Evolutionary conservation across 2,797 vertebrate species (phyloP).

Genomic region (Apogon talboti): DNA sequence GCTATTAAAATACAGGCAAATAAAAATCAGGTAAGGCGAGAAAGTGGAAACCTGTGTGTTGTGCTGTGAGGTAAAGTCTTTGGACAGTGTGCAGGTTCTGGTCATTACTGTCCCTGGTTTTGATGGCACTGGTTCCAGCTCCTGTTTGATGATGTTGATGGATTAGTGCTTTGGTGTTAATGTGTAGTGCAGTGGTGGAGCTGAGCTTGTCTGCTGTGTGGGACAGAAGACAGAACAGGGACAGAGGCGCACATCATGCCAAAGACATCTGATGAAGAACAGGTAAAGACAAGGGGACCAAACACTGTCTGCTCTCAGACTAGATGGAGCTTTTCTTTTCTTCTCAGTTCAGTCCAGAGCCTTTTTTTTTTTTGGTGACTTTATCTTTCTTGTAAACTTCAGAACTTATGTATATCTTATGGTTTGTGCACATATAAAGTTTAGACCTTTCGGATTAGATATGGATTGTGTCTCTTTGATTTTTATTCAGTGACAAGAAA

Average conservation of each 20-base stretch:
- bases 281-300: slow-evolving; percentile 63
- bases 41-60: background rate
- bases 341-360: background rate
- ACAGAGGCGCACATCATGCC: slow-evolving; percentile 66
- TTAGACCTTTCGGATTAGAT: too few species aligned
- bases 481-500: too few species aligned
- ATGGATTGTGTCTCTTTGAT: too few species aligned
- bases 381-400: slow-evolving; percentile 12
- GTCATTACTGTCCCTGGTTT: slow-evolving; percentile 57
- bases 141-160: slow-evolving; percentile 74
- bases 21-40: too few species aligned
- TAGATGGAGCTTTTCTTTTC: background rate
- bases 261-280: slow-evolving; percentile 63
- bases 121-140: slow-evolving; percentile 54
- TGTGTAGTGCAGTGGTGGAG: slow-evolving; percentile 60
- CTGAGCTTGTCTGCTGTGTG: slow-evolving; percentile 38
- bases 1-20: too few species aligned
- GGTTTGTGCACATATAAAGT: too few species aligned
- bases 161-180: slow-evolving; percentile 70
- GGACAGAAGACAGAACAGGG: slow-evolving; percentile 60
- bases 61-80: background rate
- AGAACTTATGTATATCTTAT: slow-evolving; percentile 5
- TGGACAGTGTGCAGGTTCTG: slow-evolving; percentile 42
- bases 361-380: background rate
- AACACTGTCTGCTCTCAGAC: too few species aligned